Percentiles rank a stretch among this genome's conserved stretches.
Evolutionary conservation across 2,113 vertebrate species (phyloP).

Genomic region (Perca fluviatilis): DNA sequence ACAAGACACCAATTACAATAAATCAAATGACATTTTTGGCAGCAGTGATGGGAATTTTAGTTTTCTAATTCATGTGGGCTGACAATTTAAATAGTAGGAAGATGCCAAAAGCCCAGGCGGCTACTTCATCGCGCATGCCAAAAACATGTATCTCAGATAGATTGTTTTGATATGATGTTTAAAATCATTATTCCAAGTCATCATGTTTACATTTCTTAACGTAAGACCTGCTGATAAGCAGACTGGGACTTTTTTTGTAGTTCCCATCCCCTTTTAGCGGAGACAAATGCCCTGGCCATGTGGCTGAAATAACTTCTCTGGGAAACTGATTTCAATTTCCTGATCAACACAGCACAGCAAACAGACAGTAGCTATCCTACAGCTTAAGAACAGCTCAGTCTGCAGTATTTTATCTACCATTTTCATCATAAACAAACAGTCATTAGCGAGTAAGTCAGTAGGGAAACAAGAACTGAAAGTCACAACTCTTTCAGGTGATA

Average conservation of each 20-base stretch:
- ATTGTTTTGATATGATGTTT: not conserved
- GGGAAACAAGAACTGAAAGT: conserved; percentile 24
- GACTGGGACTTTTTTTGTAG: conserved; percentile 1
- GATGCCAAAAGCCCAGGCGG: conserved; percentile 7
- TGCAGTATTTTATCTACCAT: conserved; percentile 30
- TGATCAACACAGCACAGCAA: conserved; percentile 78
- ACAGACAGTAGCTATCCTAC: conserved; percentile 70
- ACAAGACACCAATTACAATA: conserved; percentile 30
- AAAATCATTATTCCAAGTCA: not conserved
- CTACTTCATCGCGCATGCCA: not conserved
- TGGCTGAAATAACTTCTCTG: conserved; percentile 67
- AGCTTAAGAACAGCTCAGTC: conserved; percentile 48
- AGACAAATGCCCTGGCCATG: conserved; percentile 25
- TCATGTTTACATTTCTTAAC: not conserved
- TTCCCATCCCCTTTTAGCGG: conserved; percentile 28
- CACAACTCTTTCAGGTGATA: conserved; percentile 68
- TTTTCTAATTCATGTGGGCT: conserved; percentile 15
- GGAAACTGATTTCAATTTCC: conserved; percentile 84
- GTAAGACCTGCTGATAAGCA: not conserved
- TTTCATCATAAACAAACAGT: conserved; percentile 34
- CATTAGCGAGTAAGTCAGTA: conserved; percentile 45
- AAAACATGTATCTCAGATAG: conserved; percentile 12
- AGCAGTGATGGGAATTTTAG: conserved; percentile 44
- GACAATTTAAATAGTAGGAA: conserved; percentile 12
- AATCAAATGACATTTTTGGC: conserved; percentile 37